phyloP scores from a whole-genome alignment of 2,888 invertebrate genomes.

The Zele albiditarsus region DNA sequence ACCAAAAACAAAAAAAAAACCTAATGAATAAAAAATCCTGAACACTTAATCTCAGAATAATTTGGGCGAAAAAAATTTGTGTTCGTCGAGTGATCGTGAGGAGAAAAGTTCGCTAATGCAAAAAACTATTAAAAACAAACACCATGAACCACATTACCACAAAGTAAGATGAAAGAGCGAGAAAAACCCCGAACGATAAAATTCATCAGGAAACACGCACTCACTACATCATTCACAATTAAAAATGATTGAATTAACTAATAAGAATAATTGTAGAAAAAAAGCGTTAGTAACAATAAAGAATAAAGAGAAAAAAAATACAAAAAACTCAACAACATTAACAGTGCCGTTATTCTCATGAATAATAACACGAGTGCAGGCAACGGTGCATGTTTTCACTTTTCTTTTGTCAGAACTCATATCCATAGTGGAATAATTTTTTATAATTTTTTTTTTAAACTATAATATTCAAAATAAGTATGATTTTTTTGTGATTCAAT shows the following conservation, averaged over 20 bases:
- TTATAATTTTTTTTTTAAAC: slow-evolving; percentile 19
- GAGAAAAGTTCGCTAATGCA: background rate
- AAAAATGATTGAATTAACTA: slow-evolving; percentile 12
- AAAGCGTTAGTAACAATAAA: slow-evolving; percentile 36
- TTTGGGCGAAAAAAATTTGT: background rate
- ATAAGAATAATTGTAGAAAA: background rate
- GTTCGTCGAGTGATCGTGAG: too few species aligned
- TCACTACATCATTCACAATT: slow-evolving; percentile 23
- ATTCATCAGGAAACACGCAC: slow-evolving; percentile 4
- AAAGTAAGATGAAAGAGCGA: background rate
- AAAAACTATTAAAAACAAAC: background rate
- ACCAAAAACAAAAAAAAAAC: background rate
- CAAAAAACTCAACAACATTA: slow-evolving; percentile 39
- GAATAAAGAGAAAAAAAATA: slow-evolving; percentile 14
- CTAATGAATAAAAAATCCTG: background rate
- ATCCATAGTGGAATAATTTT: too few species aligned
- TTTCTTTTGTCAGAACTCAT: background rate
- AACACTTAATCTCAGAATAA: background rate
- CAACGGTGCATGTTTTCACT: slow-evolving; percentile 20
- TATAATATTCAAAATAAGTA: slow-evolving; percentile 36
- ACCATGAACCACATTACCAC: background rate
- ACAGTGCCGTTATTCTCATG: slow-evolving; percentile 28
- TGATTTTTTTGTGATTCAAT: slow-evolving; percentile 13
- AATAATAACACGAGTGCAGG: slow-evolving; percentile 21
- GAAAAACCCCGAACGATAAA: background rate